These are phyloP conservation scores for Ceyx cyanopectus DNA, from an alignment of 2,113 vertebrate species.

Conservation along the genomic window DNA sequence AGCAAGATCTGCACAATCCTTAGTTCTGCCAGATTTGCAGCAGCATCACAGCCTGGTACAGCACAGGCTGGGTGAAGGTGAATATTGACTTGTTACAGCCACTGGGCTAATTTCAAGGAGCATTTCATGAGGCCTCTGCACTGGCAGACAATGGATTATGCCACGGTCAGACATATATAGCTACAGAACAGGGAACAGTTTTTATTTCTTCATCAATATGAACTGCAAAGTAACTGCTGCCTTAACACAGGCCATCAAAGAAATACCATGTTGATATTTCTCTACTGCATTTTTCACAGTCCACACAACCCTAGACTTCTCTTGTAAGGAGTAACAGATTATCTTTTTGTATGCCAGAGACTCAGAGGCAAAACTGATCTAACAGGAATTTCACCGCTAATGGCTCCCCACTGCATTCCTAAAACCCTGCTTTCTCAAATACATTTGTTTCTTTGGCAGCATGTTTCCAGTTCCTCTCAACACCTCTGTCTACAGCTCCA, in stretches of 20 bases:
- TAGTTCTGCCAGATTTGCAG: background rate
- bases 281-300: background rate
- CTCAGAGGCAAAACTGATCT: background rate
- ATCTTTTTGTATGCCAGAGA: background rate
- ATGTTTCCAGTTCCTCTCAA: background rate
- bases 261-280: background rate
- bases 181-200: background rate
- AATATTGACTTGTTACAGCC: background rate
- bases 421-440: background rate
- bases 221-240: background rate
- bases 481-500: background rate
- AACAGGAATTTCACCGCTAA: background rate
- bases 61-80: background rate
- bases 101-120: background rate
- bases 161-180: no score
- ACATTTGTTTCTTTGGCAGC: background rate
- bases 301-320: background rate
- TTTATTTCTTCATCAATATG: background rate
- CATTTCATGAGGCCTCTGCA: background rate
- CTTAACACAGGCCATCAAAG: background rate
- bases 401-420: background rate
- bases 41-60: background rate
- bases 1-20: background rate
- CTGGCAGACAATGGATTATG: background rate
- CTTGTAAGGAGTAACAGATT: background rate